Evolutionary conservation across 2,113 vertebrate genomes (phyloP).

Genomic region (Sinocyclocheilus rhinocerous): DNA sequence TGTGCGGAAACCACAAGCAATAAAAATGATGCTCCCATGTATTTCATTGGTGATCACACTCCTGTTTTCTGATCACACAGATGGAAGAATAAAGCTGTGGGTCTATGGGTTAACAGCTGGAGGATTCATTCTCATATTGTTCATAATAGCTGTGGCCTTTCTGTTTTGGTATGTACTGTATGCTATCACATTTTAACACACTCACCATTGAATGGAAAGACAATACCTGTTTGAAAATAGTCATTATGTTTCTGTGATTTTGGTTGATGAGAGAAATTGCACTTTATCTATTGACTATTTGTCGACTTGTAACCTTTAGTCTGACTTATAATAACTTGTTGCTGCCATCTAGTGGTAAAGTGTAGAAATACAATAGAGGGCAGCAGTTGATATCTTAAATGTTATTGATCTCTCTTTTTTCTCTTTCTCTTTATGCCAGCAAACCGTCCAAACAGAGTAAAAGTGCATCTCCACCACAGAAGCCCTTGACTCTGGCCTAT

Average conservation of each 20-base stretch:
- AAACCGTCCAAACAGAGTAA: slow-evolving; percentile 85
- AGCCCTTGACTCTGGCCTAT: slow-evolving; percentile 93
- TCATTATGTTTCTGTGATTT: neutral
- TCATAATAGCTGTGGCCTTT: slow-evolving; percentile 89
- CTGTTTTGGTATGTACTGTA: slow-evolving; percentile 87
- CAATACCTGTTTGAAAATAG: slow-evolving; percentile 7
- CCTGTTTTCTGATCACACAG: slow-evolving; percentile 77
- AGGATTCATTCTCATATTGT: slow-evolving; percentile 87
- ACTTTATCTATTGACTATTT: neutral
- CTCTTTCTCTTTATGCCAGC: slow-evolving; percentile 74
- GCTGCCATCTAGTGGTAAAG: slow-evolving; percentile 47
- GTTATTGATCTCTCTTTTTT: neutral
- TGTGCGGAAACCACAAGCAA: neutral
- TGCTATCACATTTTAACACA: neutral
- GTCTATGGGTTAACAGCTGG: slow-evolving; percentile 91
- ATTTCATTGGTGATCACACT: slow-evolving; percentile 57
- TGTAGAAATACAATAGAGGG: neutral
- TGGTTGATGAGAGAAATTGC: neutral
- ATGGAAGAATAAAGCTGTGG: slow-evolving; percentile 95
- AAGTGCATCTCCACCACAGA: slow-evolving; percentile 87
- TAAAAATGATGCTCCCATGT: neutral
- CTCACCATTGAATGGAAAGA: neutral
- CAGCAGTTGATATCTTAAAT: too few relatives aligned
- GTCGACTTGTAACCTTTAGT: neutral
- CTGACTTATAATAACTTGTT: neutral